These are phyloP conservation scores for Porites lutea DNA, from an alignment of 64 coral and sea anemone genomes.

Conservation along the genomic window DNA sequence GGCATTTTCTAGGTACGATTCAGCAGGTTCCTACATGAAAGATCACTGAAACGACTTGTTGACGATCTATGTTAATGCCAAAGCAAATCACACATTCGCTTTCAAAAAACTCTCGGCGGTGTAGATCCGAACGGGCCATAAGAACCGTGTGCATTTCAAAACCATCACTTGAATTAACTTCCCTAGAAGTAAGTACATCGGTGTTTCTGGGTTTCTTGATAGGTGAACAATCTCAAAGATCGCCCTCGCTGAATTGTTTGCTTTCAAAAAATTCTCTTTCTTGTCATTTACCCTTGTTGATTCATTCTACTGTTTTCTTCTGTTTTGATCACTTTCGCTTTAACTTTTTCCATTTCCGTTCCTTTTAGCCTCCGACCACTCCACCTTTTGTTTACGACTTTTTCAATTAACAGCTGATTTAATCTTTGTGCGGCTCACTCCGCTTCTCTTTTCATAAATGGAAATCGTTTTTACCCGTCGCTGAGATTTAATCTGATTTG, in stretches of 20 bases:
- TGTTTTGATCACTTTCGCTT: neutral
- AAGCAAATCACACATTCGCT: neutral
- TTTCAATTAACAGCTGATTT: constrained; percentile 16
- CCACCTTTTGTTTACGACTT: neutral
- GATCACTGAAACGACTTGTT: constrained; percentile 22
- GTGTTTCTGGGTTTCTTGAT: no score
- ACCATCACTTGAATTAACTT: no score
- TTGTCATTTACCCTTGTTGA: no score
- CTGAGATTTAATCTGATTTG: neutral
- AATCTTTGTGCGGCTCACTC: neutral
- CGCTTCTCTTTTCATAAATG: neutral
- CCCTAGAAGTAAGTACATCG: no score
- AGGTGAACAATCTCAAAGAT: no score
- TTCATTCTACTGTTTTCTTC: neutral
- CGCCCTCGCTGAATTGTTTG: no score
- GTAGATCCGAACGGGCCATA: neutral
- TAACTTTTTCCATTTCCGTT: neutral
- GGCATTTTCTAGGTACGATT: neutral
- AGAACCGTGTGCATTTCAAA: neutral
- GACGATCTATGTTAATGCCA: neutral
- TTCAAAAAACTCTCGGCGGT: neutral
- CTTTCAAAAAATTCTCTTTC: no score
- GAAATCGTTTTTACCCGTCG: neutral
- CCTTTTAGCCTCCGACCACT: neutral
- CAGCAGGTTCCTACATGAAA: neutral